Base-by-base conservation (phyloP, 2,797 vertebrate species). In the Chloroceryle amazona region DNA sequence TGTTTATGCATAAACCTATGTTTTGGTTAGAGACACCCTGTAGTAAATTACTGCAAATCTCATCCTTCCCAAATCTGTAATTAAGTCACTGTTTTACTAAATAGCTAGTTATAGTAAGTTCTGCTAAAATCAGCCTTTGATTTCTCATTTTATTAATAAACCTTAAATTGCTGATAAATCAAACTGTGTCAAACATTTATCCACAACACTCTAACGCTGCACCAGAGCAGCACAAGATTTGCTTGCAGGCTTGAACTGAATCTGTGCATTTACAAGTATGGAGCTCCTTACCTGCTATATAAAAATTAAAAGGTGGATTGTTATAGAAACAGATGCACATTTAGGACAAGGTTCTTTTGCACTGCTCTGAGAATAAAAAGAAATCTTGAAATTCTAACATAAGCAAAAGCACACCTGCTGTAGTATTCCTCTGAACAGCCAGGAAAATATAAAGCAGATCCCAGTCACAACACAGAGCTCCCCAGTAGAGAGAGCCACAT, bases 261-360 rank as follows among this genome's bases (percentile, higher is more conserved):
- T 3, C 21, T 0, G 0, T 10, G 28, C 41, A 19, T 6, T 19
- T 41, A 4, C 11, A 61, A 8, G 10, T 26, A 10, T 1, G 9
- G 11, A 47, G 62, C 19, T 81, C 46, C 31, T 61, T 5, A 11
- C 0, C 0, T 4, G 6, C 25, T 6, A 21, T 3, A 16, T 13
- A 39, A 29, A n/a, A 67, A 29, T 13, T 5, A 28, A 10, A 63
- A 44, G 8, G 1, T 49, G 22, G 5, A 61, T 26, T 10, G 15
- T 9, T 60, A 49, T 0, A 52, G 26, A 13, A 78, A 58, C 21
- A 22, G 5, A n/a, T 14, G 10, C 10, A 10, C 12, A 3, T 52
- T 60, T 21, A 51, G 8, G 4, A 33, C 16, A 42, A 28, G 4
- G 21, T 10, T 65, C 9, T 61, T 61, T 29, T 25, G 21, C 46